These are phyloP conservation scores for Heliconius eleuchia DNA, from an alignment of 1,140 invertebrate species.

Conservation along the genomic window DNA sequence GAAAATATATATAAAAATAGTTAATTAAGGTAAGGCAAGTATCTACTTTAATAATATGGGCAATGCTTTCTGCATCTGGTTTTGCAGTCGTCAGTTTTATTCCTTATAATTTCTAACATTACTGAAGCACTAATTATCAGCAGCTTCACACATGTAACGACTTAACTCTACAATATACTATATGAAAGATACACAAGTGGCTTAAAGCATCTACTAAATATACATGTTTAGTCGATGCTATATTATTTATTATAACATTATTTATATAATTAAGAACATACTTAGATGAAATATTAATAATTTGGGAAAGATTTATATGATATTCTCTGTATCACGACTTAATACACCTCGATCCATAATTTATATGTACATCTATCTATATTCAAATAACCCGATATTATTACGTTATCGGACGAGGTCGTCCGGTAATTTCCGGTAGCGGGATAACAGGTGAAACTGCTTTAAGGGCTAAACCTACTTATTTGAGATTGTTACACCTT, in stretches of 20 bases:
- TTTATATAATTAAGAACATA: not conserved
- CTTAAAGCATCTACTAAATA: not conserved
- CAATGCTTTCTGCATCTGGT: too few relatives aligned
- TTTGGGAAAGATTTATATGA: not conserved
- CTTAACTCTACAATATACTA: not conserved
- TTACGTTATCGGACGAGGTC: slow-evolving; percentile 39
- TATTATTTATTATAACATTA: not conserved
- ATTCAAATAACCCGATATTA: slow-evolving; percentile 34
- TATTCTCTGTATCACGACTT: not conserved
- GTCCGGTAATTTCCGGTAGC: slow-evolving; percentile 41
- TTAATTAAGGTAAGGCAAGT: not conserved
- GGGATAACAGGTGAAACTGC: slow-evolving; percentile 40
- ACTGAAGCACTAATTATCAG: not conserved
- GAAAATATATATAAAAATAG: not conserved
- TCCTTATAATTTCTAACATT: not conserved
- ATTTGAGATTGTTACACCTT: slow-evolving; percentile 24
- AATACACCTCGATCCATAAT: not conserved
- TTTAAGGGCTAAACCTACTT: slow-evolving; percentile 37
- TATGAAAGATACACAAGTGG: not conserved
- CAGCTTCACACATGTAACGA: not conserved
- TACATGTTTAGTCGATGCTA: too few relatives aligned
- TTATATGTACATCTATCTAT: slow-evolving; percentile 23
- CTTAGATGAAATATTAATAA: not conserved
- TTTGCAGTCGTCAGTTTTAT: too few relatives aligned
- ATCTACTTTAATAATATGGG: too few relatives aligned